These are phyloP conservation scores for Amblyjoppa fuscipennis DNA, from an alignment of 2,888 invertebrate genomes.

Conservation along the genomic window DNA sequence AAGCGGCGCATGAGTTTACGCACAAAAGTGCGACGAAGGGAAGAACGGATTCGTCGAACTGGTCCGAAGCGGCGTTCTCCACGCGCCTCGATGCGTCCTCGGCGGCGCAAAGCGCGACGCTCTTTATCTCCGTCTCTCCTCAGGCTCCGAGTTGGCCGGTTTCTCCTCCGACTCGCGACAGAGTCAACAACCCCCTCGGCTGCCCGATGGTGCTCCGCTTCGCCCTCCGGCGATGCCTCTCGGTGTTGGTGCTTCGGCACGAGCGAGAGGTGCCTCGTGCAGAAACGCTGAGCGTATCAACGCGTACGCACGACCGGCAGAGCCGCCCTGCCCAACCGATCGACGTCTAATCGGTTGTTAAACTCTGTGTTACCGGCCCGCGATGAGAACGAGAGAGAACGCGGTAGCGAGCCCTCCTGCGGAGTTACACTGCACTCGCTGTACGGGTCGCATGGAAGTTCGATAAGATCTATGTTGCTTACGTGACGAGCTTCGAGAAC, in stretches of 20 bases:
- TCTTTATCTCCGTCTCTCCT: conserved; percentile 31
- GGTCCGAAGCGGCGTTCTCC: conserved; percentile 36
- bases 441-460: not conserved
- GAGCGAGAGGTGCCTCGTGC: not conserved
- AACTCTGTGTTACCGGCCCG: conserved; percentile 24
- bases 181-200: conserved; percentile 49
- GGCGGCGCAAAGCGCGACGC: not conserved
- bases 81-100: not conserved
- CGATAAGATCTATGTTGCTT: not conserved
- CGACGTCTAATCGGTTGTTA: conserved; percentile 63
- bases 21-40: not conserved
- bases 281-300: conserved; percentile 32
- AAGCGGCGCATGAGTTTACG: not conserved
- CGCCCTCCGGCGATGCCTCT: conserved; percentile 6
- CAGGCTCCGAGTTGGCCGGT: conserved; percentile 24
- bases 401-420: not conserved
- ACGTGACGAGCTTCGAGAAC: too few relatives aligned
- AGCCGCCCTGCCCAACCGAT: conserved; percentile 38
- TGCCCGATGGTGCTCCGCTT: not conserved
- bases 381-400: not conserved
- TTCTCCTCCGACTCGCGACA: conserved; percentile 30
- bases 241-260: conserved; percentile 24
- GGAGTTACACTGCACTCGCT: not conserved
- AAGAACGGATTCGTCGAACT: conserved; percentile 46
- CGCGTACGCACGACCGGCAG: conserved; percentile 32